phyloP scores from a whole-genome alignment of 2,888 invertebrate species.

The Heteromyza rotundicornis region DNA sequence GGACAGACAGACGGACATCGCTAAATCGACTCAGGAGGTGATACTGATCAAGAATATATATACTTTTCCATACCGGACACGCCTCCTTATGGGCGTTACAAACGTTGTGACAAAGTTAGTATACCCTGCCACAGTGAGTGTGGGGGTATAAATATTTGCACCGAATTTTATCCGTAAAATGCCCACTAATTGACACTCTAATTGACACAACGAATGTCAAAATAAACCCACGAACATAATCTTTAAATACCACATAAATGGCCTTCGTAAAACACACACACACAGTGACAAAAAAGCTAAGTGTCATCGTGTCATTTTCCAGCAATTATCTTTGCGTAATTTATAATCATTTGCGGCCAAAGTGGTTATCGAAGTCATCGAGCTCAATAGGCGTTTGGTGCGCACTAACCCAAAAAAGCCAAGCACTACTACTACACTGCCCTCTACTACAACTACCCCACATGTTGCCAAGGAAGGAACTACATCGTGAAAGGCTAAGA shows the following conservation, averaged over 20 bases:
- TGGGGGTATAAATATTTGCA: too few relatives aligned
- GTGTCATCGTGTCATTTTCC: conserved; percentile 1
- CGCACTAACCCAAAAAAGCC: too few relatives aligned
- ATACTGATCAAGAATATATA: too few relatives aligned
- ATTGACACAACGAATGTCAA: conserved; percentile 12
- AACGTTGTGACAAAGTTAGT: too few relatives aligned
- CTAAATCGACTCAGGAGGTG: too few relatives aligned
- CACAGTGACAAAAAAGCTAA: not conserved
- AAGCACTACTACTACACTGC: too few relatives aligned
- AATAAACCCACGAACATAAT: not conserved
- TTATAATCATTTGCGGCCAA: conserved; percentile 54
- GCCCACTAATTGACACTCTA: conserved; percentile 45
- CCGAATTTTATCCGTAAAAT: too few relatives aligned
- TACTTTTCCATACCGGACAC: too few relatives aligned
- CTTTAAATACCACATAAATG: not conserved
- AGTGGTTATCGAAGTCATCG: conserved; percentile 33
- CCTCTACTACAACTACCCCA: not conserved
- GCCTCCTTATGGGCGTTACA: too few relatives aligned
- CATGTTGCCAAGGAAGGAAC: not conserved
- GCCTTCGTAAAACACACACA: not conserved
- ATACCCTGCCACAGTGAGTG: too few relatives aligned
- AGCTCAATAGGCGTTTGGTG: not conserved
- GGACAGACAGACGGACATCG: too few relatives aligned
- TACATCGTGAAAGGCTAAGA: not conserved
- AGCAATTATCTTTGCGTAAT: conserved; percentile 40